phyloP scores from a whole-genome alignment of 1,140 invertebrate species.

The Drosophila auraria region DNA sequence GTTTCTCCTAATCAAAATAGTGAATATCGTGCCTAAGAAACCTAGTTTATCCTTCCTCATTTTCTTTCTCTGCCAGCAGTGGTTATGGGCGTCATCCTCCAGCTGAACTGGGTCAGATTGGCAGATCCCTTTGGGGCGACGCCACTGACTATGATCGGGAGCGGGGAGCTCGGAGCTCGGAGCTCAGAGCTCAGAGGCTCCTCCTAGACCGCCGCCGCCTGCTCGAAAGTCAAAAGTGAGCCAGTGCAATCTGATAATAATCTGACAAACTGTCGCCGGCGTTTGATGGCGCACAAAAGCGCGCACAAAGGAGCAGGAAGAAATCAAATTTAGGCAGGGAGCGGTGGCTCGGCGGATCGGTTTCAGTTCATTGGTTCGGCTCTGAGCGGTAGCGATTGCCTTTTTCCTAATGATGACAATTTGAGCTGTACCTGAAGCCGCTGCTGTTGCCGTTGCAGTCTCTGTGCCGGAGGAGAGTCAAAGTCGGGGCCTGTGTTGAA shows the following conservation, averaged over 20 bases:
- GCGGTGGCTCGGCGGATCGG: slow-evolving; percentile 32
- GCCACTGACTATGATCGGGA: slow-evolving; percentile 52
- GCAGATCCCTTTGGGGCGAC: slow-evolving; percentile 57
- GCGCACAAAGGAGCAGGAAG: slow-evolving; percentile 80
- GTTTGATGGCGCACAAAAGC: slow-evolving; percentile 77
- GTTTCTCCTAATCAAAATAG: too few relatives aligned
- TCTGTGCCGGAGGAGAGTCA: slow-evolving; percentile 35
- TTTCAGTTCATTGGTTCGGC: slow-evolving; percentile 16
- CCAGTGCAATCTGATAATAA: slow-evolving; percentile 84
- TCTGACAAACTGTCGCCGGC: slow-evolving; percentile 84
- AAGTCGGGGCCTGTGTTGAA: slow-evolving; percentile 76
- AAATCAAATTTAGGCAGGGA: slow-evolving; percentile 79
- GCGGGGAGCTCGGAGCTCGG: background rate
- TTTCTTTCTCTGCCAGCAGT: background rate
- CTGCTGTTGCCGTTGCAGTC: background rate
- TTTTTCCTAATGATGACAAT: slow-evolving; percentile 85
- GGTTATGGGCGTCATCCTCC: slow-evolving; percentile 47
- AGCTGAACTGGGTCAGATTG: slow-evolving; percentile 58
- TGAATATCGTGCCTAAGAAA: too few relatives aligned
- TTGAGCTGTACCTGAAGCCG: slow-evolving; percentile 59
- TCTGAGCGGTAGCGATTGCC: slow-evolving; percentile 77
- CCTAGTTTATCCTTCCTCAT: background rate
- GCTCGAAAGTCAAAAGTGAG: slow-evolving; percentile 80
- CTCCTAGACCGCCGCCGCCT: slow-evolving; percentile 53
- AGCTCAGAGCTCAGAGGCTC: slow-evolving; percentile 8